phyloP scores from a whole-genome alignment of 2,888 invertebrate genomes.

The Drosophila fulvimacula region DNA sequence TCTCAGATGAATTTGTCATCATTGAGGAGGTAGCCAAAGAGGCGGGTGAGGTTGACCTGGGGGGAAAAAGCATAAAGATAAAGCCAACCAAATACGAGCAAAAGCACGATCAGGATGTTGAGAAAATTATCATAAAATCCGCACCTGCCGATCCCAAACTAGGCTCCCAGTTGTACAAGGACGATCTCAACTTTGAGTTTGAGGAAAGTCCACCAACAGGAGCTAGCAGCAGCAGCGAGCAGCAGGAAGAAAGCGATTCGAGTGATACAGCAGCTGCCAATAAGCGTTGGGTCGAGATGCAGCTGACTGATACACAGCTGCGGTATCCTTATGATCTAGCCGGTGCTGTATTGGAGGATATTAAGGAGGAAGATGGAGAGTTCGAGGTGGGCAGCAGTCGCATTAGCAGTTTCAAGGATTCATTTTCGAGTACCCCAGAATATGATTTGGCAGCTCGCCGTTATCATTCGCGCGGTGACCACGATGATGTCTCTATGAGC shows the following conservation, averaged over 20 bases:
- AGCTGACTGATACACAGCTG: constrained; percentile 88
- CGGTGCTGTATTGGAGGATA: constrained; percentile 94
- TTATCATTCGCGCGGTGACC: constrained; percentile 91
- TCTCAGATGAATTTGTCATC: constrained; percentile 94
- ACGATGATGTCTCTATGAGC: constrained; percentile 96
- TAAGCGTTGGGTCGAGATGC: constrained; percentile 96
- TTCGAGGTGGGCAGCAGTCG: constrained; percentile 91
- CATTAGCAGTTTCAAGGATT: constrained; percentile 92
- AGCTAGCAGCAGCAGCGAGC: constrained; percentile 78
- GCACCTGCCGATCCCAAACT: constrained; percentile 88
- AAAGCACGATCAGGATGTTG: constrained; percentile 89
- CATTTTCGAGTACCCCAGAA: constrained; percentile 96
- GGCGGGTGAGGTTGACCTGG: constrained; percentile 92
- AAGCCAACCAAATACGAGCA: constrained; percentile 86
- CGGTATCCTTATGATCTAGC: constrained; percentile 92
- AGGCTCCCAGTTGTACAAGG: constrained; percentile 87
- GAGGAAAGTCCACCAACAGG: constrained; percentile 88
- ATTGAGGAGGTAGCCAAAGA: constrained; percentile 95
- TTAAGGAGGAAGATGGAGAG: constrained; percentile 96
- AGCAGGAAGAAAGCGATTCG: constrained; percentile 86
- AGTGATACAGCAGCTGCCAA: constrained; percentile 91
- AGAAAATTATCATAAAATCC: constrained; percentile 89
- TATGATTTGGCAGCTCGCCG: constrained; percentile 94
- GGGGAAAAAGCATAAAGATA: constrained; percentile 92
- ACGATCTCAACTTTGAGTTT: constrained; percentile 88